Evolutionary conservation across 2,888 invertebrate species (phyloP).

Genomic region (Coelopa pilipes): DNA sequence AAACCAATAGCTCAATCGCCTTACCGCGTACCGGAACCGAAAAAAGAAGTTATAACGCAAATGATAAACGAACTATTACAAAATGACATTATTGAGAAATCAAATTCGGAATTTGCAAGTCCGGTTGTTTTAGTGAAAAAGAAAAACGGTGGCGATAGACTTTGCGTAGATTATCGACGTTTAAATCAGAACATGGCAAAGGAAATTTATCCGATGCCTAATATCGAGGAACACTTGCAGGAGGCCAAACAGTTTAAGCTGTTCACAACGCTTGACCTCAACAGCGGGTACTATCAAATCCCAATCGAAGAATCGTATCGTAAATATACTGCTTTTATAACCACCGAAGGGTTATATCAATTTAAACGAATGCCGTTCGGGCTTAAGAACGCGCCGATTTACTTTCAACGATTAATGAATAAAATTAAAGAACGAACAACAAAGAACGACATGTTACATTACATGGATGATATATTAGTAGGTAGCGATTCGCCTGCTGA

Average conservation of each 20-base stretch:
- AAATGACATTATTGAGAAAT: conserved; percentile 30
- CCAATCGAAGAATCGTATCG: conserved; percentile 2
- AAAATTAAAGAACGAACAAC: conserved; percentile 1
- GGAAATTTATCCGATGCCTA: conserved; percentile 35
- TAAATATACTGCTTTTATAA: conserved; percentile 31
- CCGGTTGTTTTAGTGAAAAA: conserved; percentile 10
- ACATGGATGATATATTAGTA: conserved; percentile 35
- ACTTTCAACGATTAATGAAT: conserved; percentile 34
- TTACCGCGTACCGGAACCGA: conserved; percentile 36
- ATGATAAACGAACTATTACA: conserved; percentile 33
- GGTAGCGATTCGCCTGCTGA: conserved; percentile 17
- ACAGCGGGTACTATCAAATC: conserved; percentile 31
- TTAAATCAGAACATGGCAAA: conserved; percentile 2
- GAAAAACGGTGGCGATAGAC: conserved; percentile 22
- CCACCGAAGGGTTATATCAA: conserved; percentile 29
- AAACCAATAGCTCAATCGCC: conserved; percentile 28
- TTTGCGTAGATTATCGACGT: conserved; percentile 24
- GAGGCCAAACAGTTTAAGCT: conserved; percentile 26
- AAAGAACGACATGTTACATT: background rate
- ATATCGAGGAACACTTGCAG: conserved; percentile 35
- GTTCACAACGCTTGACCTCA: conserved; percentile 30
- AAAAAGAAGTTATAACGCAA: conserved; percentile 26
- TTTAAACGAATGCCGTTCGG: conserved; percentile 36
- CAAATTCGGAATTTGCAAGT: conserved; percentile 20
- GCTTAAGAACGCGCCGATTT: conserved; percentile 35